Percentiles rank a stretch among this genome's conserved stretches.
These are phyloP conservation scores for Seira musarum DNA, from an alignment of 2,888 invertebrate species.

Conservation along the genomic window DNA sequence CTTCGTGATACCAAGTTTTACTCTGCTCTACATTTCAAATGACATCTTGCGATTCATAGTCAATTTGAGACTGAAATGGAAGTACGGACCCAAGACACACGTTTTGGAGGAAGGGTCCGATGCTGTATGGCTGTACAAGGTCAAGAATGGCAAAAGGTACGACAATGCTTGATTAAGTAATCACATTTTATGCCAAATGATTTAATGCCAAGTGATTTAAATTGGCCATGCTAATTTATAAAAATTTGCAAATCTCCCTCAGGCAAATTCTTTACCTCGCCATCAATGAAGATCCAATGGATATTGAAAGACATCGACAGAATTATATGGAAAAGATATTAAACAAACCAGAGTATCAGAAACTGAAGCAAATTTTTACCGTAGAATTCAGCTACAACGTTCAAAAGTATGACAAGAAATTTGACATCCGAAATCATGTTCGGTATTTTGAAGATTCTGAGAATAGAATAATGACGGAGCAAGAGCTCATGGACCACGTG, in stretches of 20 bases:
- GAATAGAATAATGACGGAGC: slow-evolving; percentile 54
- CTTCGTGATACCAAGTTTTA: slow-evolving; percentile 31
- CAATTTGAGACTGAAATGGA: slow-evolving; percentile 27
- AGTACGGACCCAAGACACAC: slow-evolving; percentile 35
- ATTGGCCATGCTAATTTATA: too few species aligned
- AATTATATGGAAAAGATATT: slow-evolving; percentile 57
- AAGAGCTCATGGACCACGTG: slow-evolving; percentile 57
- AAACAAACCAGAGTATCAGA: slow-evolving; percentile 52
- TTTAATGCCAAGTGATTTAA: too few species aligned
- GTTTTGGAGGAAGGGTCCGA: slow-evolving; percentile 43
- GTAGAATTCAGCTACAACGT: slow-evolving; percentile 57
- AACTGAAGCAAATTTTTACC: slow-evolving; percentile 61
- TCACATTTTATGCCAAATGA: too few species aligned
- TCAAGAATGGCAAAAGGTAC: slow-evolving; percentile 40
- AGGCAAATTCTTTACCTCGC: slow-evolving; percentile 53
- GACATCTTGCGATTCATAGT: slow-evolving; percentile 26
- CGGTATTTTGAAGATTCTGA: slow-evolving; percentile 44
- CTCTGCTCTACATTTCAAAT: slow-evolving; percentile 24
- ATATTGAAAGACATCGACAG: slow-evolving; percentile 50
- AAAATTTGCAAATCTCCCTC: too few species aligned
- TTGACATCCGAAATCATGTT: slow-evolving; percentile 65
- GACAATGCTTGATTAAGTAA: too few species aligned
- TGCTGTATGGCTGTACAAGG: slow-evolving; percentile 48
- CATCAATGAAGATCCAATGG: slow-evolving; percentile 55
- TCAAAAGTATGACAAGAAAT: slow-evolving; percentile 62